Evolutionary conservation across 2,888 invertebrate species (phyloP), one percentile per base, ranked within the genome.

Genomic region (Ichneumoninae sp.): DNA sequence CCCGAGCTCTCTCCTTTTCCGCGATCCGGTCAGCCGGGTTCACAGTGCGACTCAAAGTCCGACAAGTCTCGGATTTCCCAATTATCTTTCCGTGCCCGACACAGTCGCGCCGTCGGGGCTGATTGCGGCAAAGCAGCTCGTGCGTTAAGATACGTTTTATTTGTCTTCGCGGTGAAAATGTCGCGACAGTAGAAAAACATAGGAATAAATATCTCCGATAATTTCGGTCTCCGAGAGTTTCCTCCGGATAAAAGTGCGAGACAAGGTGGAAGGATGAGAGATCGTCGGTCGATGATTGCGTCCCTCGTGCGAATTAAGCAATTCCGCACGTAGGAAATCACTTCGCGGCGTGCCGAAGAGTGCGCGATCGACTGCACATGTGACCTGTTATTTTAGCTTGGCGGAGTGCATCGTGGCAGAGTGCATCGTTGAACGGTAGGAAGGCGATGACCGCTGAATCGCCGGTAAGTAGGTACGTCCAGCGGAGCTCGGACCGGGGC

Each of bases 371-470:
- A 57, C 71, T 71, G 66, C 47, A n/a, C 33, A 40, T 54, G 60
- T 19, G 54, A 19, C 54, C 30, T 60, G 60, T 60, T 60, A 60
- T 26, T 22, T 60, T 30, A 30, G 13, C 26, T 52, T 52, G 52
- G 52, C 16, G n/a, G 52, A 52, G 52, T 52, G 30, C 30, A 60
- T 72, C 44, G 80, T 57, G 44, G 68, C 72, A 54, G 74, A 68
- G 36, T 66, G 69, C 68, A 60, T 75, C 69, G 44, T 26, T 57
- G 40, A 69, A 65, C 52, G 30, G 44, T 5, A 75, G 16, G 19
- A 57, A 57, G 72, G 65, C 80, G 80, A 86, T 85, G 84, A 85
- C 84, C 80, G 71, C 13, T 54, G 74, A 75, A 70, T 83, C 82
- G 70, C 33, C 26, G 33, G 47, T 70, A 83, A 79, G 77, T 77